phyloP scores from a whole-genome alignment of 2,113 vertebrate genomes.

The Ellobius talpinus region DNA sequence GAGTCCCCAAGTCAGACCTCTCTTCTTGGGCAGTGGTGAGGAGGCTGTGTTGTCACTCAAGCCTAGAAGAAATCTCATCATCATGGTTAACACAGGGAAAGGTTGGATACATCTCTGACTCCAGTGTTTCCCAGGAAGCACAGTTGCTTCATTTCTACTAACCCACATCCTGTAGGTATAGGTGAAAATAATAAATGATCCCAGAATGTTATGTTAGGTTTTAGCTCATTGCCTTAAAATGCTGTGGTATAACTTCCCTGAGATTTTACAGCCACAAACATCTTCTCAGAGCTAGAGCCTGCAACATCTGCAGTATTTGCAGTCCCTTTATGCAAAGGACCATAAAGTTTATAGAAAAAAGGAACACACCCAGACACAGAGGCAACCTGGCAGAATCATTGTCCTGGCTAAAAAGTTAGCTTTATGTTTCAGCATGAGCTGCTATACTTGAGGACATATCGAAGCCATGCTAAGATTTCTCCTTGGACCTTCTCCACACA shows the following conservation, averaged over 20 bases:
- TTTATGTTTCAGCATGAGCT: slow-evolving; percentile 46
- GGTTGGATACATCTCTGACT: slow-evolving; percentile 25
- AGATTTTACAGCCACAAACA: slow-evolving; percentile 69
- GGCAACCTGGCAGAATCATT: slow-evolving; percentile 56
- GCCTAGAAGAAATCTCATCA: slow-evolving; percentile 37
- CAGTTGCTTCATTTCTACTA: slow-evolving; percentile 22
- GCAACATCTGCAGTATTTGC: slow-evolving; percentile 67
- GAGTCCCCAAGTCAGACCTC: background rate
- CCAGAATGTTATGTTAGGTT: slow-evolving; percentile 58
- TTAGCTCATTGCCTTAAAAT: slow-evolving; percentile 80
- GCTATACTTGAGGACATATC: background rate
- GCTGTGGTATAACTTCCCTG: slow-evolving; percentile 74
- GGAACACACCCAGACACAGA: slow-evolving; percentile 44
- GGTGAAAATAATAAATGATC: slow-evolving; percentile 60
- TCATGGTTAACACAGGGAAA: background rate
- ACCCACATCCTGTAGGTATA: slow-evolving; percentile 21
- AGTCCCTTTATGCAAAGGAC: slow-evolving; percentile 69
- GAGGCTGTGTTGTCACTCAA: slow-evolving; percentile 29
- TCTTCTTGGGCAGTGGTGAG: background rate
- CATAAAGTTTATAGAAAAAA: slow-evolving; percentile 72
- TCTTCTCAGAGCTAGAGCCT: slow-evolving; percentile 71
- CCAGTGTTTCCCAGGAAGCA: slow-evolving; percentile 3
- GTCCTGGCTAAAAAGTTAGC: slow-evolving; percentile 69
- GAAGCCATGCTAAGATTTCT: slow-evolving; percentile 16
- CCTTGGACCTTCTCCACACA: background rate